These are phyloP conservation scores for Oreohelix idahoensis DNA, from an alignment of 1,140 invertebrate genomes.

Conservation along the genomic window DNA sequence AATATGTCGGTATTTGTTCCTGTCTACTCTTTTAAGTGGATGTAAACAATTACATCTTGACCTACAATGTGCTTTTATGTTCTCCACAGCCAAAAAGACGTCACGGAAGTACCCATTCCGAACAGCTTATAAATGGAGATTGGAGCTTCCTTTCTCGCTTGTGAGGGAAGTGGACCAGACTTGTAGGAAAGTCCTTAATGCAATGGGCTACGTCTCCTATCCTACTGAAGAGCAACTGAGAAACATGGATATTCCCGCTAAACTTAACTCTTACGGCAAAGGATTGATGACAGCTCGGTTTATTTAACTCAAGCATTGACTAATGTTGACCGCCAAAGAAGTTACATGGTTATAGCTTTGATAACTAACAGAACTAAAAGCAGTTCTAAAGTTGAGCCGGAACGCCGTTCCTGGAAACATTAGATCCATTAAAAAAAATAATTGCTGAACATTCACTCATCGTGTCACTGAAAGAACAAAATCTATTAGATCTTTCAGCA, in stretches of 20 bases:
- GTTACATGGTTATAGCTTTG: not conserved
- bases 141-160: conserved; percentile 12
- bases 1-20: not conserved
- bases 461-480: too few relatives aligned
- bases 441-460: too few relatives aligned
- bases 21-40: not conserved
- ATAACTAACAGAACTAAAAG: too few relatives aligned
- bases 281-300: conserved; percentile 13
- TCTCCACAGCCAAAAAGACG: conserved; percentile 3
- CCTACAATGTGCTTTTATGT: too few relatives aligned
- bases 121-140: conserved; percentile 19
- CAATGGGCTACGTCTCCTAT: conserved; percentile 20
- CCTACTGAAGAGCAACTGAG: conserved; percentile 19
- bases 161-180: conserved; percentile 7
- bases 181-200: conserved; percentile 4
- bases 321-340: not conserved
- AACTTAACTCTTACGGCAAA: not conserved
- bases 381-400: too few relatives aligned
- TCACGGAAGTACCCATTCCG: not conserved
- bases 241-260: conserved; percentile 16
- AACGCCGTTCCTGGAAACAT: too few relatives aligned
- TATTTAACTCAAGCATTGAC: not conserved
- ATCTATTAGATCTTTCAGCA: too few relatives aligned
- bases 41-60: too few relatives aligned
- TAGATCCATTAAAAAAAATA: too few relatives aligned